Evolutionary conservation across 2,113 vertebrate species (phyloP).

Genomic region (Sprattus sprattus): DNA sequence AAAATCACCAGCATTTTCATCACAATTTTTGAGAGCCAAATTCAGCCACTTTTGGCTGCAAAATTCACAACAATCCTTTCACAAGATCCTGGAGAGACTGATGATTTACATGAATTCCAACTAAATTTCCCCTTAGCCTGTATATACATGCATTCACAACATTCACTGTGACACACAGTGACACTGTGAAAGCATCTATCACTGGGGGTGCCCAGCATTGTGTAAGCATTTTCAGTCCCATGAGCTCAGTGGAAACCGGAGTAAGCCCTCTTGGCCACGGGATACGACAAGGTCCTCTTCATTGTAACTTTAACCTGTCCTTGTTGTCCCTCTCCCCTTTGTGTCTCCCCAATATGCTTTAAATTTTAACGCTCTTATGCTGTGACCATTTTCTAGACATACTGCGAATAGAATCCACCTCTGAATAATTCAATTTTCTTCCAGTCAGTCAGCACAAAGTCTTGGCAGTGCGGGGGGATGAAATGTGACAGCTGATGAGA

Average conservation of each 20-base stretch:
- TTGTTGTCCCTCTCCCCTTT: slow-evolving; percentile 43
- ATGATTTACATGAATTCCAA: not conserved
- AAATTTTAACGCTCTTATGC: slow-evolving; percentile 38
- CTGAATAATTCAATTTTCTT: slow-evolving; percentile 34
- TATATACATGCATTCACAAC: not conserved
- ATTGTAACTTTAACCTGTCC: slow-evolving; percentile 71
- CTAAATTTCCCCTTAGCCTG: not conserved
- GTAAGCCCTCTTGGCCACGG: slow-evolving; percentile 57
- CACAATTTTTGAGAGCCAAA: too few species aligned
- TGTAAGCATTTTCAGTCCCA: slow-evolving; percentile 68
- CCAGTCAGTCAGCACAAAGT: slow-evolving; percentile 6
- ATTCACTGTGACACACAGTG: not conserved
- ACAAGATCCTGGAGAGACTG: too few species aligned
- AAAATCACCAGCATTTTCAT: too few species aligned
- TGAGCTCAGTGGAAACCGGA: slow-evolving; percentile 74
- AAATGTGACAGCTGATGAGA: not conserved
- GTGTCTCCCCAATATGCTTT: slow-evolving; percentile 35
- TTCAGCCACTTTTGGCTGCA: too few species aligned
- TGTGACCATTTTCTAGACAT: slow-evolving; percentile 28
- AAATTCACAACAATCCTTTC: too few species aligned
- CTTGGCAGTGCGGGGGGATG: not conserved
- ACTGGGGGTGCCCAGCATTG: slow-evolving; percentile 40
- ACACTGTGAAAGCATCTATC: not conserved
- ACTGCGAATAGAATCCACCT: slow-evolving; percentile 17
- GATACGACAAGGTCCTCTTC: slow-evolving; percentile 64